These are phyloP conservation scores for Todiramphus saurophagus DNA, from an alignment of 2,113 vertebrate species.

Conservation along the genomic window DNA sequence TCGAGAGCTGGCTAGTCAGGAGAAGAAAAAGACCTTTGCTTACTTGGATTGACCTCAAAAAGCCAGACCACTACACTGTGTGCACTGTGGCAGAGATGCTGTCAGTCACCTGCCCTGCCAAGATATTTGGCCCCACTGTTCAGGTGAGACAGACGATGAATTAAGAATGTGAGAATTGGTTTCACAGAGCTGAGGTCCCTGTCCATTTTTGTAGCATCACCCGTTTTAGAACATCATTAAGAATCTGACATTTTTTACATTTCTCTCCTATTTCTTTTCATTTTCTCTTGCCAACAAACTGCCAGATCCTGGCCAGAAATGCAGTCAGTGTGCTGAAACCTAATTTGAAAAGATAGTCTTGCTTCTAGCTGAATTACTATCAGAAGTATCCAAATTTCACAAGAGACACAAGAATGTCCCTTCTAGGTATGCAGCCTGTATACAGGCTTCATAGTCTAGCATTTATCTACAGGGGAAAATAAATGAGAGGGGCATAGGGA, in stretches of 20 bases:
- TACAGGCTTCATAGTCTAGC: background rate
- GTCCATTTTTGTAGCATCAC: conserved; percentile 19
- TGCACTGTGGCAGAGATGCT: background rate
- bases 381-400: conserved; percentile 23
- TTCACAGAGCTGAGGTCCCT: background rate
- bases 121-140: background rate
- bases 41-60: background rate
- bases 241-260: background rate
- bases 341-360: conserved; percentile 47
- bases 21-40: conserved; percentile 5
- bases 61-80: background rate
- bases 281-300: conserved; percentile 47
- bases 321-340: conserved; percentile 33
- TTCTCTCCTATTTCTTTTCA: background rate
- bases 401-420: background rate
- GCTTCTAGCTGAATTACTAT: conserved; percentile 46
- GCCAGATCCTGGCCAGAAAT: conserved; percentile 20
- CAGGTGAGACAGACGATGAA: background rate
- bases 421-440: background rate
- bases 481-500: background rate
- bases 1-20: background rate
- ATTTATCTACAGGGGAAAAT: background rate
- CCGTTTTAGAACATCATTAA: conserved; percentile 42
- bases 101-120: background rate
- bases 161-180: background rate